A percentile compares a stretch with the other conserved stretches of the same genome.
These are phyloP conservation scores for Apoderus coryli DNA, from an alignment of 2,888 invertebrate genomes.

Conservation along the genomic window DNA sequence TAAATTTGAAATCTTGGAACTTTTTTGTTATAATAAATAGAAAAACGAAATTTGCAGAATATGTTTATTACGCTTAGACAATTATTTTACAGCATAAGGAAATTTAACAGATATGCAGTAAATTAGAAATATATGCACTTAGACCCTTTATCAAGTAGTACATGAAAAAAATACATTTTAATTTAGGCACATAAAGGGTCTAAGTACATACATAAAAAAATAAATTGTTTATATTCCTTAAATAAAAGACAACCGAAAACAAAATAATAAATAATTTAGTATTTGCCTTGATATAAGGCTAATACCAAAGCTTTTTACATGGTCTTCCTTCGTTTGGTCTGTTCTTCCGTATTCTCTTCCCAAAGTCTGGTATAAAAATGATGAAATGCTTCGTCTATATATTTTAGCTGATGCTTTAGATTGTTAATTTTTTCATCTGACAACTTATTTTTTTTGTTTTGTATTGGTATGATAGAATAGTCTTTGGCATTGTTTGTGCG, in stretches of 20 bases:
- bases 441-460: slow-evolving; percentile 3
- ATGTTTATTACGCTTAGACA: slow-evolving; percentile 2
- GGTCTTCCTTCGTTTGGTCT: slow-evolving; percentile 1
- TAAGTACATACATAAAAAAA: slow-evolving; percentile 1
- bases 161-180: background rate
- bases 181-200: slow-evolving; percentile 2
- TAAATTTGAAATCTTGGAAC: slow-evolving; percentile 2
- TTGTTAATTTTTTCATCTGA: slow-evolving; percentile 3
- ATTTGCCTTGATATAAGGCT: background rate
- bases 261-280: slow-evolving; percentile 1
- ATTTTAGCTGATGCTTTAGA: slow-evolving; percentile 1
- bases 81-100: slow-evolving; percentile 1
- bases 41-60: slow-evolving; percentile 3
- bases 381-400: slow-evolving; percentile 1
- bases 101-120: background rate
- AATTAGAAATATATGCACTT: slow-evolving; percentile 2
- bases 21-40: slow-evolving; percentile 3
- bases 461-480: slow-evolving; percentile 3
- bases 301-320: slow-evolving; percentile 1
- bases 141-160: slow-evolving; percentile 3
- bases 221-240: background rate
- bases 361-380: slow-evolving; percentile 1
- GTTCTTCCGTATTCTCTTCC: slow-evolving; percentile 2
- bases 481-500: slow-evolving; percentile 2
- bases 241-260: background rate